A percentile compares a stretch with the other conserved stretches of the same genome.
Evolutionary conservation across 2,113 vertebrate genomes (phyloP).

Genomic region (Ovis aries): DNA sequence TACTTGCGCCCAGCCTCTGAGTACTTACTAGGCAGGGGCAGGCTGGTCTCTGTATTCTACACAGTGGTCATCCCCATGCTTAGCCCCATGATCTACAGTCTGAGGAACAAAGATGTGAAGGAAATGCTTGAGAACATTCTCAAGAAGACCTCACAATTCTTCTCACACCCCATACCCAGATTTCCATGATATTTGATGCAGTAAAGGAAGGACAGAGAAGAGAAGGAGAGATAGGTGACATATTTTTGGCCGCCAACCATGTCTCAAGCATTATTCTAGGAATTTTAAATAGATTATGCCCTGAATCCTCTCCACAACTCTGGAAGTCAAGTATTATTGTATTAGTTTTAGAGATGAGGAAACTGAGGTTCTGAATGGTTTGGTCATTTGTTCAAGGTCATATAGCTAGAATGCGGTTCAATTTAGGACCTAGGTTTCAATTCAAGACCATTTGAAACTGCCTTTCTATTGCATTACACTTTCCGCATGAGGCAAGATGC

Average conservation of each 20-base stretch:
- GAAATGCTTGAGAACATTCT: neutral
- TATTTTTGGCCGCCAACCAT: neutral
- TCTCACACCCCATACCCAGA: neutral
- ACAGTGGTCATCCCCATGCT: neutral
- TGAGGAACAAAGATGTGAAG: constrained; percentile 59
- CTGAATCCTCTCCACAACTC: neutral
- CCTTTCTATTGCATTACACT: neutral
- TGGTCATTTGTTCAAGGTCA: neutral
- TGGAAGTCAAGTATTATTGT: neutral
- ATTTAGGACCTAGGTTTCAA: neutral
- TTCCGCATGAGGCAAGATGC: neutral
- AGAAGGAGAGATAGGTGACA: neutral
- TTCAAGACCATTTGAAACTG: neutral
- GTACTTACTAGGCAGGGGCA: neutral
- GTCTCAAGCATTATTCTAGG: neutral
- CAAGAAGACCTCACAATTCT: neutral
- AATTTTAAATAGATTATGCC: neutral
- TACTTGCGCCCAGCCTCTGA: constrained; percentile 9
- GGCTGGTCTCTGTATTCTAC: constrained; percentile 9
- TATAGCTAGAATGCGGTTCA: neutral
- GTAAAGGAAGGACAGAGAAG: neutral
- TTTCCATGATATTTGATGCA: neutral
- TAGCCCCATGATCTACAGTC: constrained; percentile 33
- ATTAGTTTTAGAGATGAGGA: neutral
- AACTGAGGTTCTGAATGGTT: neutral